Conservation (phyloP, 2,113 vertebrate species). For the Pycnonotus jocosus region DNA sequence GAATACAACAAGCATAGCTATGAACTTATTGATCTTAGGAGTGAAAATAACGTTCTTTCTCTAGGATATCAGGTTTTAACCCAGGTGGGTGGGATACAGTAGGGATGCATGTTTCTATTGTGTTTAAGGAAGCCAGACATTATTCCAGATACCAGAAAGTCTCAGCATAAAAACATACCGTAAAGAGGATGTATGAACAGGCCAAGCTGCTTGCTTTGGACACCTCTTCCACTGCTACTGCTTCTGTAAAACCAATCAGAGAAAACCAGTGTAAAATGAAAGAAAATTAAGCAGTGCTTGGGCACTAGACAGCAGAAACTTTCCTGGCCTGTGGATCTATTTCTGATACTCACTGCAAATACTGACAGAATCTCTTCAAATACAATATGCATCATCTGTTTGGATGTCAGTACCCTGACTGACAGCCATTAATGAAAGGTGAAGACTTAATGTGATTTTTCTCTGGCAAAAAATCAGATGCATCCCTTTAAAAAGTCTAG, state of each 20-base stretch:
- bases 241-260: not conserved
- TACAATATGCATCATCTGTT: not conserved
- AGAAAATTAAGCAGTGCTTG: not conserved
- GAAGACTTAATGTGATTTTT: not conserved
- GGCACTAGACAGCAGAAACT: not conserved
- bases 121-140: not conserved
- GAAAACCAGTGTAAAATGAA: not conserved
- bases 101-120: not conserved
- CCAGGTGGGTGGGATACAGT: not conserved
- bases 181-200: not conserved
- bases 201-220: not conserved
- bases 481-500: not conserved
- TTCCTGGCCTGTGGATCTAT: not conserved
- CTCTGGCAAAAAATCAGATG: not conserved
- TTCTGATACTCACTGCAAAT: not conserved
- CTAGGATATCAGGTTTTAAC: not conserved
- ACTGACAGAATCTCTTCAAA: not conserved
- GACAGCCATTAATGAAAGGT: not conserved
- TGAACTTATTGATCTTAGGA: not conserved
- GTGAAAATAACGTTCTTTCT: not conserved
- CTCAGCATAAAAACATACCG: rapidly evolving
- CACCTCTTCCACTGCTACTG: not conserved
- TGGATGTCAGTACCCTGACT: not conserved
- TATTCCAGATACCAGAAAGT: not conserved
- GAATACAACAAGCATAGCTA: not conserved